These are phyloP conservation scores for Sphecodes monilicornis DNA, from an alignment of 2,888 invertebrate species.

Conservation along the genomic window DNA sequence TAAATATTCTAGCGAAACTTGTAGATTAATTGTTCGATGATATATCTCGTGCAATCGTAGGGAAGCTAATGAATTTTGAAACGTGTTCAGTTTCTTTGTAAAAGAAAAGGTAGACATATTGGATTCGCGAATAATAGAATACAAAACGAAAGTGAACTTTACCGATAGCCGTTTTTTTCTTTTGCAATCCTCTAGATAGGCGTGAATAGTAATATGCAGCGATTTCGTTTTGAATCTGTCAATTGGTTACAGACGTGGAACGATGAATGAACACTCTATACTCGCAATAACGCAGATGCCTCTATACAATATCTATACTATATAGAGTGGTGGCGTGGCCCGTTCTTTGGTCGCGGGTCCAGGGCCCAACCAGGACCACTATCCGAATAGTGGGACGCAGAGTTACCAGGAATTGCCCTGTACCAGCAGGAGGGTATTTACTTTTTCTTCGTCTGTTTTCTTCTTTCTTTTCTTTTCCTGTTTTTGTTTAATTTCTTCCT, in stretches of 20 bases:
- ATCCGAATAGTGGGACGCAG: background rate
- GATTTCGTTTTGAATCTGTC: slow-evolving; percentile 21
- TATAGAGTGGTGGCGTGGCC: background rate
- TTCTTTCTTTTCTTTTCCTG: background rate
- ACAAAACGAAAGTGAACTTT: background rate
- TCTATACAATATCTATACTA: background rate
- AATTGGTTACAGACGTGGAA: background rate
- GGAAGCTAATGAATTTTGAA: slow-evolving; percentile 8
- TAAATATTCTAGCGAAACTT: slow-evolving; percentile 23
- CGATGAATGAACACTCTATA: background rate
- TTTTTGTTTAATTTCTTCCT: background rate
- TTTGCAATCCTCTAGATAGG: background rate
- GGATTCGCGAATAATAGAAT: background rate
- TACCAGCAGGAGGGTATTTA: background rate
- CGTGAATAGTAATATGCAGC: background rate
- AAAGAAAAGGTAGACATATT: background rate
- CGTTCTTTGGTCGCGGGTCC: background rate
- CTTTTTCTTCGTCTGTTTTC: background rate
- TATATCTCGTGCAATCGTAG: slow-evolving; percentile 44
- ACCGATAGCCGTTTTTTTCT: slow-evolving; percentile 8
- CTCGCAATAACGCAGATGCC: background rate
- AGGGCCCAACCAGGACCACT: background rate
- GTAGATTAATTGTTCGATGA: slow-evolving; percentile 17
- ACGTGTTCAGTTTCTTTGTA: background rate
- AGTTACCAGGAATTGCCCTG: background rate